Evolutionary conservation across 2,888 invertebrate species (phyloP).

Genomic region (Tenthredo mesomela): DNA sequence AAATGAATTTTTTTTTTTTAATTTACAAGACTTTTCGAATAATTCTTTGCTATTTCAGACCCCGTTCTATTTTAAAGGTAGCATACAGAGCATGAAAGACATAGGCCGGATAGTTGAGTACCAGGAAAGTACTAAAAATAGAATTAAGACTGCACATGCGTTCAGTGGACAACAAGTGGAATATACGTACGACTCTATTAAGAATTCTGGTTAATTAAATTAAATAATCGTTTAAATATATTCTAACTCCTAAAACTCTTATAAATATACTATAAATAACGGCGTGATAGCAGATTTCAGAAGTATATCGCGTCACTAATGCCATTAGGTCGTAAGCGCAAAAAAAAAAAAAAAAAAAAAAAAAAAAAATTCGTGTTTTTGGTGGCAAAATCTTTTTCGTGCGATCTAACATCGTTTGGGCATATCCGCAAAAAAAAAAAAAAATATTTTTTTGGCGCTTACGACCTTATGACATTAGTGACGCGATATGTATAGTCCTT

Average conservation of each 20-base stretch:
- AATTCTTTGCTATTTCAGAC: slow-evolving; percentile 36
- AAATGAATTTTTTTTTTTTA: slow-evolving; percentile 17
- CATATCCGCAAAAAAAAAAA: too few species aligned
- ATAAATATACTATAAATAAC: background rate
- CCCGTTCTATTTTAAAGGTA: slow-evolving; percentile 39
- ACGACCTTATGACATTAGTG: too few species aligned
- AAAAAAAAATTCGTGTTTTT: too few species aligned
- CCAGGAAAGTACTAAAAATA: slow-evolving; percentile 48
- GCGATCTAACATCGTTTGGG: too few species aligned
- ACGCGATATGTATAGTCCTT: too few species aligned
- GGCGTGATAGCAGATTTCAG: background rate
- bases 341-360: too few species aligned
- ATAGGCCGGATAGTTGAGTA: slow-evolving; percentile 51
- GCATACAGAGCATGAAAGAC: slow-evolving; percentile 59
- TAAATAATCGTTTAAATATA: slow-evolving; percentile 19
- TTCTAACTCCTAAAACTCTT: background rate
- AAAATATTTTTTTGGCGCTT: too few species aligned
- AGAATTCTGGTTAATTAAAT: slow-evolving; percentile 37
- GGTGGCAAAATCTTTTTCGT: too few species aligned
- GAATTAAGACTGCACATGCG: slow-evolving; percentile 48
- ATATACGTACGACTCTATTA: slow-evolving; percentile 36
- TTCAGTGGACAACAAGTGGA: slow-evolving; percentile 50
- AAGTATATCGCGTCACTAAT: too few species aligned
- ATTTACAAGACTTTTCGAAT: slow-evolving; percentile 13
- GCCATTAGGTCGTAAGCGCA: too few species aligned